Evolutionary conservation across 2,113 vertebrate species (phyloP), one percentile per base, ranked within the genome.

Genomic region (Cyanoderma ruficeps): DNA sequence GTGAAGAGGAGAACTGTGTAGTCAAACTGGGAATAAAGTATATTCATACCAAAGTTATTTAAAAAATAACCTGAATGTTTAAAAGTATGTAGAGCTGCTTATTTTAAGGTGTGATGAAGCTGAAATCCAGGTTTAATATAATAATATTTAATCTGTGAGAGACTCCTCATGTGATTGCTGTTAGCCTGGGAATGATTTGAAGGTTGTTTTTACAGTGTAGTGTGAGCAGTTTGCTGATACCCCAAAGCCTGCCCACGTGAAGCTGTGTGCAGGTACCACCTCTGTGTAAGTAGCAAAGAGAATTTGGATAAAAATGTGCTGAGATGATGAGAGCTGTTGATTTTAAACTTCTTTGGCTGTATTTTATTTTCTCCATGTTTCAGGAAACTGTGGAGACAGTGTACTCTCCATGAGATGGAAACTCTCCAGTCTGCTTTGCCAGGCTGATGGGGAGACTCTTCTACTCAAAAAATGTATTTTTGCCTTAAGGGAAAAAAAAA

Each of bases 1-100:
- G 78, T 95, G 78, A 96, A 96, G 92, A 96, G 56, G 50, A 24
- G 69, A 87, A 79, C 75, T 71, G 37, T 55, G 8, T 41, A 87
- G 81, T 96, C 78, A 74, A 82, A 71, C 37, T 3, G 25, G 70
- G 77, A 97, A 96, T 96, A 95, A 96, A 97, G 44, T 60, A n/a
- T 92, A 76, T 90, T 95, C 21, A 6, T 89, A 93, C 77, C 47
- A 70, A 88, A 60, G 59, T 65, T 46, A 74, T 8, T 72, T 93
- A 49, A 79, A 93, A 77, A 94, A 78, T 4, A 64, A 87, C 50
- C 41, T 12, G 30, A 79, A 72, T 33, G 4, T 63, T 87, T 83
- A 31, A 52, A 88, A 94, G 42, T 56, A 41, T 5, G 2, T 53
- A 39, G n/a, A 75, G 19, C 68, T 93, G 11, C 61, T 91, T 49